Evolutionary conservation across 2,113 vertebrate genomes (phyloP).

Genomic region (Cinclus mexicanus): DNA sequence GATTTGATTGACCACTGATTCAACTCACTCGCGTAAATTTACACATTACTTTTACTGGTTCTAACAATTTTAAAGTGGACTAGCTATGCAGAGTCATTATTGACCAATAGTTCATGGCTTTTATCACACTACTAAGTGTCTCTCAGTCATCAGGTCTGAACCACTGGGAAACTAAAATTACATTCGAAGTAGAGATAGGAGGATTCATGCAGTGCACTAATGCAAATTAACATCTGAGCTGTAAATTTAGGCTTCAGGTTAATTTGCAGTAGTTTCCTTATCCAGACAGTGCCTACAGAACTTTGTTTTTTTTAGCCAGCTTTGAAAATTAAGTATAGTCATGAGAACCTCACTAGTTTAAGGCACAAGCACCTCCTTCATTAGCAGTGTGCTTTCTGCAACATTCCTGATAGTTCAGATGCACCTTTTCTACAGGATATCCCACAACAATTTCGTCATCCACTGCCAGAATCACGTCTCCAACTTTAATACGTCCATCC

Average conservation of each 20-base stretch:
- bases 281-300: not conserved
- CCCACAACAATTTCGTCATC: constrained; percentile 86
- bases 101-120: not conserved
- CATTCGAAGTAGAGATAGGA: not conserved
- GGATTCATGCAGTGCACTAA: not conserved
- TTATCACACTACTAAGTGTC: not conserved
- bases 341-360: not conserved
- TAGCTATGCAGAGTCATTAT: not conserved
- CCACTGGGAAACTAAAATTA: not conserved
- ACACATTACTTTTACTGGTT: not conserved
- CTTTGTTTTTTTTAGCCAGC: not conserved
- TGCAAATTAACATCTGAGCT: not conserved
- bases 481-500: constrained; percentile 85
- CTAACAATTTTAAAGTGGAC: not conserved
- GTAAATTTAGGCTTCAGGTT: not conserved
- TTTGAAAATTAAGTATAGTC: not conserved
- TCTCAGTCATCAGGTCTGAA: not conserved
- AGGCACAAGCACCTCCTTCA: not conserved
- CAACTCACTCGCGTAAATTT: not conserved
- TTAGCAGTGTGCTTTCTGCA: not conserved
- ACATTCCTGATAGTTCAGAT: not conserved
- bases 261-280: not conserved
- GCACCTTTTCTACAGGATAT: constrained; percentile 86
- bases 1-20: not conserved
- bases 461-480: constrained; percentile 83